A percentile compares a stretch with the other conserved stretches of the same genome.
These are phyloP conservation scores for Chaetodon auriga DNA, from an alignment of 2,113 vertebrate genomes.

Conservation along the genomic window DNA sequence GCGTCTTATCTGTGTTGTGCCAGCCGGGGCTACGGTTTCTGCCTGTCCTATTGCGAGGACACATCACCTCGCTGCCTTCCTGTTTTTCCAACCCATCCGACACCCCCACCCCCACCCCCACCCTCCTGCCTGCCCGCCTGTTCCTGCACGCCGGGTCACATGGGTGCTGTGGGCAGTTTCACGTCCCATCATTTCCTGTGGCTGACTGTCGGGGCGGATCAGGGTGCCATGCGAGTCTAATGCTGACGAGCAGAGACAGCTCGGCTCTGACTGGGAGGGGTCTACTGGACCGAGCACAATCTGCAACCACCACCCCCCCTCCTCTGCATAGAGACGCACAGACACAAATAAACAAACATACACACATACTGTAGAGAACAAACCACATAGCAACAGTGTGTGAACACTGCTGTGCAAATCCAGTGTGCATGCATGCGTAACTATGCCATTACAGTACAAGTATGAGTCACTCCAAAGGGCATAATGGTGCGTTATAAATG, in stretches of 20 bases:
- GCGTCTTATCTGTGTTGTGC: conserved; percentile 29
- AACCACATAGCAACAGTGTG: conserved; percentile 49
- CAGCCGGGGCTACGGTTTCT: conserved; percentile 25
- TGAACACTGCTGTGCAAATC: conserved; percentile 43
- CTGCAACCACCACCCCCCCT: conserved; percentile 39
- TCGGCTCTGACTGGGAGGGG: conserved; percentile 73
- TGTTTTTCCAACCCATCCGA: conserved; percentile 23
- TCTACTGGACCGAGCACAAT: conserved; percentile 72
- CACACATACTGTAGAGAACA: conserved; percentile 29
- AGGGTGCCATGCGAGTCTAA: conserved; percentile 69
- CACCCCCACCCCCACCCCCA: not conserved
- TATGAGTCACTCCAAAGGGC: conserved; percentile 53
- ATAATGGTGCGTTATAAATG: conserved; percentile 9
- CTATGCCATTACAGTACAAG: conserved; percentile 54
- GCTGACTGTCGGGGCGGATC: conserved; percentile 79
- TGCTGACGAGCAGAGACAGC: conserved; percentile 80
- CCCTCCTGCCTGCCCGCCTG: not conserved
- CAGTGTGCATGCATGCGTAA: conserved; percentile 59
- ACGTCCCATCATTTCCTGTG: conserved; percentile 76
- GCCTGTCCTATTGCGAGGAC: conserved; percentile 44
- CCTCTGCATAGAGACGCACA: conserved; percentile 3
- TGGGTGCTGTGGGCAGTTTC: conserved; percentile 69
- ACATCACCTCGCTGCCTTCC: conserved; percentile 45
- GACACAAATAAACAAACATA: conserved; percentile 38
- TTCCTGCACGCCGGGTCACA: conserved; percentile 58